These are phyloP conservation scores for Phortica okadai DNA, from an alignment of 2,888 invertebrate species.

Conservation along the genomic window DNA sequence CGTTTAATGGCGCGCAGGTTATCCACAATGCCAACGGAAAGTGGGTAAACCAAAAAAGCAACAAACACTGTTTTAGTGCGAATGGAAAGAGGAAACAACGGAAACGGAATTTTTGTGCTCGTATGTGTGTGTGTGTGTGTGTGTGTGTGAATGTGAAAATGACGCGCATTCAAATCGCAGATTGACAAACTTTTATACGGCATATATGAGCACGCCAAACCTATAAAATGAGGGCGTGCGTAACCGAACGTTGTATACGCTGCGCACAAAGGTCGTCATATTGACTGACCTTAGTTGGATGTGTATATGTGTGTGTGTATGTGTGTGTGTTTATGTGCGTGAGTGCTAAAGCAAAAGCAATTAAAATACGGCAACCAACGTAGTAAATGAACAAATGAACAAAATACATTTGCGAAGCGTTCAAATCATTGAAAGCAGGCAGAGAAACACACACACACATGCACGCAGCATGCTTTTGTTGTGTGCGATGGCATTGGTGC, in stretches of 20 bases:
- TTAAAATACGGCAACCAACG: constrained; percentile 71
- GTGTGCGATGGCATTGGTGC: neutral
- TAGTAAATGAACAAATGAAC: constrained; percentile 70
- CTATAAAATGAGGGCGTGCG: constrained; percentile 16
- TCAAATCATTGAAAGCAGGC: constrained; percentile 38
- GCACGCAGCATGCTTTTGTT: neutral
- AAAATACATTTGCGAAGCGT: constrained; percentile 65
- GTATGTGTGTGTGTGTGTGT: neutral
- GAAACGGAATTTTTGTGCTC: neutral
- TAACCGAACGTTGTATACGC: constrained; percentile 16
- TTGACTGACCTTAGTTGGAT: constrained; percentile 31
- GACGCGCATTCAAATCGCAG: constrained; percentile 67
- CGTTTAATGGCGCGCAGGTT: constrained; percentile 67
- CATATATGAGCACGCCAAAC: constrained; percentile 25
- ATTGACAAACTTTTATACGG: constrained; percentile 62
- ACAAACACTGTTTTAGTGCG: constrained; percentile 50
- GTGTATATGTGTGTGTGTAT: neutral
- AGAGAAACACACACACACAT: constrained; percentile 39
- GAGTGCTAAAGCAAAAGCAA: constrained; percentile 62
- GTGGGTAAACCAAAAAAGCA: constrained; percentile 48
- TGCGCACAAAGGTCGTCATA: constrained; percentile 23
- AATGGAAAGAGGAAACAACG: constrained; percentile 36
- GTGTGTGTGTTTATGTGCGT: constrained; percentile 48
- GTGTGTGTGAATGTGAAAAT: constrained; percentile 46
- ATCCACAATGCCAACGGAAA: constrained; percentile 24